Evolutionary conservation across 1,140 invertebrate species (phyloP), one percentile per base, ranked within the genome.

Genomic region (Cardiocondyla obscurior): DNA sequence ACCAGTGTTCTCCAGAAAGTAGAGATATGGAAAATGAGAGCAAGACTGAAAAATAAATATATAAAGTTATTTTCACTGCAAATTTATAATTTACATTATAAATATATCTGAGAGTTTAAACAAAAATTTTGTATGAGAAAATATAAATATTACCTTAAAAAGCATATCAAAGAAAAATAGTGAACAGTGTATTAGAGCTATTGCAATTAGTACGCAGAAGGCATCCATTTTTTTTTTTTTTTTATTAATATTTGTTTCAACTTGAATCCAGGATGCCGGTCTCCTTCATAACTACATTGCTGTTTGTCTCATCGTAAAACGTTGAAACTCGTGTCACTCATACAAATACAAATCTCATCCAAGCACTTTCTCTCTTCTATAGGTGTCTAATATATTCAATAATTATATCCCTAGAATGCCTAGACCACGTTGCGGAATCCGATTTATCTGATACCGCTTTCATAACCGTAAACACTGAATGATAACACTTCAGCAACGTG

Each of bases 21-120:
- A 95, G 65, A 97, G 94, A 89, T 98, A 97, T 0, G 97, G 97
- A 90, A 96, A 96, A 90, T 97, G 96, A 91, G 96, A 96, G 92
- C 97, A 98, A 89, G 96, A 96, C 97, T 97, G 94, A 88, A 96
- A 95, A 83, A 90, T 88, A n/a, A n/a, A 90, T 88, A 57, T 42
- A 84, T 60, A 5, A 69, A 67, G 2, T 53, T 36, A 64, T 1
- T n/a, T 51, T 76, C 19, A 12, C 79, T 30, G 16, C 14, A 69
- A 69, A 25, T 49, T 81, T 76, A 73, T 39, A 77, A 70, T 51
- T n/a, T 28, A 10, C 33, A 36, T 55, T 58, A 55, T 8, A 28
- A 42, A 65, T 8, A 42, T 64, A 2, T 36, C 14, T 36, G 14
- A 51, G 3, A 69, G 22, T 42, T 30, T 12, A 19, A 10, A 28